phyloP scores from a whole-genome alignment of 2,888 invertebrate genomes.

The Lacanobia oleracea region DNA sequence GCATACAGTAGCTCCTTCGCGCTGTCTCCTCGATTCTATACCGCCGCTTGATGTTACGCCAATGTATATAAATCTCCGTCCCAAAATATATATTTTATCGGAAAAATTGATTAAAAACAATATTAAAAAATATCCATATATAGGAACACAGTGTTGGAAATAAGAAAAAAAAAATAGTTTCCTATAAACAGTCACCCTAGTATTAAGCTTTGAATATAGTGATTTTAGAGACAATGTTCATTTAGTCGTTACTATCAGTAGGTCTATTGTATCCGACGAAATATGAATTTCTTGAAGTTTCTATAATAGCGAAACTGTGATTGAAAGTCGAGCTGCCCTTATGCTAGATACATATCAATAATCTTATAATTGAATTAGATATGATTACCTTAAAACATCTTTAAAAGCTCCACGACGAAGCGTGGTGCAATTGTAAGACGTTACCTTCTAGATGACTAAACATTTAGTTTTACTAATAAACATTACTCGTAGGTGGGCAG shows the following conservation, averaged over 20 bases:
- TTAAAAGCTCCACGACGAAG: slow-evolving; percentile 4
- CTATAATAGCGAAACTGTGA: not conserved
- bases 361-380: slow-evolving; percentile 54
- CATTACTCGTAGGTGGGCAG: slow-evolving; percentile 39
- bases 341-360: slow-evolving; percentile 44
- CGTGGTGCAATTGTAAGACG: slow-evolving; percentile 8
- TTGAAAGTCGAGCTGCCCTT: slow-evolving; percentile 41
- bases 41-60: slow-evolving; percentile 62
- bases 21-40: slow-evolving; percentile 47
- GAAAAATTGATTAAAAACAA: slow-evolving; percentile 69
- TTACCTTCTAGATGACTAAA: slow-evolving; percentile 39
- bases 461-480: slow-evolving; percentile 43
- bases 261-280: not conserved
- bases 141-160: slow-evolving; percentile 74
- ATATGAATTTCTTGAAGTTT: slow-evolving; percentile 1
- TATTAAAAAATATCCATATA: slow-evolving; percentile 68
- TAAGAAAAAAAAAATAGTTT: slow-evolving; percentile 61
- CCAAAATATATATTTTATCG: slow-evolving; percentile 72
- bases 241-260: slow-evolving; percentile 38
- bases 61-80: slow-evolving; percentile 65
- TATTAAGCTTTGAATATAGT: slow-evolving; percentile 67
- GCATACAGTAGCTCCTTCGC: slow-evolving; percentile 26
- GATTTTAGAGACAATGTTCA: slow-evolving; percentile 51
- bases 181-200: slow-evolving; percentile 69
- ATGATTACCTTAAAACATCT: slow-evolving; percentile 47